Conservation (phyloP, 2,797 vertebrate species). For the Acestrorhynchus altus region DNA sequence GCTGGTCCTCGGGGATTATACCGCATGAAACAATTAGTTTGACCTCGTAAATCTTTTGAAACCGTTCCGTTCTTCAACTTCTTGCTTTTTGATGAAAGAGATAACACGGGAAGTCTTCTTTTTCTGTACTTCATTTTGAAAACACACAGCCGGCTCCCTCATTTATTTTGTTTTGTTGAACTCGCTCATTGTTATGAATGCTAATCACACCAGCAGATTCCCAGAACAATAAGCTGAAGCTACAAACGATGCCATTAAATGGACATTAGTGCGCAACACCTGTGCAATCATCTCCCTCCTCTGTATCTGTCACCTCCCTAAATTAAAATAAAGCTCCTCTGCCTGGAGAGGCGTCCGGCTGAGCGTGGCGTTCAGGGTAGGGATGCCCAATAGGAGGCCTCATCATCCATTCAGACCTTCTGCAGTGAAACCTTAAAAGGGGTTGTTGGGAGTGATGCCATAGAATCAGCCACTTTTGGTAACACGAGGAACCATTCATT, state of each 20-base stretch:
- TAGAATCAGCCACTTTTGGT: too few species aligned
- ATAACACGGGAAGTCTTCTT: not conserved
- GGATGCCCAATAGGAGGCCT: conserved; percentile 28
- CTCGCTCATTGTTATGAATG: conserved; percentile 21
- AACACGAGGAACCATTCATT: too few species aligned
- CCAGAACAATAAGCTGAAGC: conserved; percentile 24
- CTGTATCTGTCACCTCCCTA: conserved; percentile 48
- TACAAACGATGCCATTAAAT: conserved; percentile 51
- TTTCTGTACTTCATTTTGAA: not conserved
- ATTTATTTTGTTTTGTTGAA: not conserved
- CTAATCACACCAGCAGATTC: conserved; percentile 21
- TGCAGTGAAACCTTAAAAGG: too few species aligned
- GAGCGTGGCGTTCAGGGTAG: conserved; percentile 26
- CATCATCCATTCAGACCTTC: not conserved
- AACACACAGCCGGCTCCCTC: not conserved
- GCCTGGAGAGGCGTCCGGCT: conserved; percentile 21
- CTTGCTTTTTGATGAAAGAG: not conserved
- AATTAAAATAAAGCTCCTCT: conserved; percentile 54
- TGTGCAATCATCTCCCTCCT: conserved; percentile 45
- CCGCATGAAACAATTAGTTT: conserved; percentile 35
- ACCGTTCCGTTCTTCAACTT: conserved; percentile 1
- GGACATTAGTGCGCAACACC: conserved; percentile 52
- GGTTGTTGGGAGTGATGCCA: too few species aligned
- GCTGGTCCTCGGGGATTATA: conserved; percentile 41
- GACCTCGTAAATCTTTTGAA: conserved; percentile 36